Conservation (phyloP, 2,113 vertebrate species). For the Myrmophylax atrothorax region DNA sequence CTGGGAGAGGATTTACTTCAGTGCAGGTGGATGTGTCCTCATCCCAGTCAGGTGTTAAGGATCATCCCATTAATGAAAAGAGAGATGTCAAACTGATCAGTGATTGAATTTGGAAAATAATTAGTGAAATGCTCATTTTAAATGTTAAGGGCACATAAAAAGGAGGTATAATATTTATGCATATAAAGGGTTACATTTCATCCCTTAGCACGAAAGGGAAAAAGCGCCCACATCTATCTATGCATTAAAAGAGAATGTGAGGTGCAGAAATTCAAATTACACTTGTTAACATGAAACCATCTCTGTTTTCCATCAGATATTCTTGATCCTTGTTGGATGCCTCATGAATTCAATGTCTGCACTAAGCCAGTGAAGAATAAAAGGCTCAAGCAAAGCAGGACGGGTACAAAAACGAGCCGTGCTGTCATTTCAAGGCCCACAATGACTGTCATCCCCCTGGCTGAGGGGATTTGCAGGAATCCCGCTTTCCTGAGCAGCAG, state of each 20-base stretch:
- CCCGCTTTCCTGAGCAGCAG: background rate
- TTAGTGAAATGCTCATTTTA: background rate
- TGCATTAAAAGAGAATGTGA: background rate
- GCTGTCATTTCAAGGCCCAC: background rate
- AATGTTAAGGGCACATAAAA: background rate
- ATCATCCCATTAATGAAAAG: background rate
- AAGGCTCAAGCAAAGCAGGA: background rate
- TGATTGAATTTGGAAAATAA: background rate
- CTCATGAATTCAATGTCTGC: background rate
- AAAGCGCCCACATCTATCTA: background rate
- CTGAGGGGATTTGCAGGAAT: background rate
- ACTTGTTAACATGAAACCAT: background rate
- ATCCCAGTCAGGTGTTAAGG: background rate
- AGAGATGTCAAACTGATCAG: background rate
- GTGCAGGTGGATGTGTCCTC: background rate
- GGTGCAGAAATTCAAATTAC: background rate
- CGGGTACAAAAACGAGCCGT: background rate
- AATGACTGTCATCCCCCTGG: background rate
- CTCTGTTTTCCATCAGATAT: background rate
- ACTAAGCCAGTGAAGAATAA: background rate
- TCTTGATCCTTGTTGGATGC: background rate
- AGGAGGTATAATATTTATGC: background rate
- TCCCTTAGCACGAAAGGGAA: background rate
- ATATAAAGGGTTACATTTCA: background rate
- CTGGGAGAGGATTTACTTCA: background rate